phyloP scores from a whole-genome alignment of 1,140 invertebrate species.

The Ips typographus region DNA sequence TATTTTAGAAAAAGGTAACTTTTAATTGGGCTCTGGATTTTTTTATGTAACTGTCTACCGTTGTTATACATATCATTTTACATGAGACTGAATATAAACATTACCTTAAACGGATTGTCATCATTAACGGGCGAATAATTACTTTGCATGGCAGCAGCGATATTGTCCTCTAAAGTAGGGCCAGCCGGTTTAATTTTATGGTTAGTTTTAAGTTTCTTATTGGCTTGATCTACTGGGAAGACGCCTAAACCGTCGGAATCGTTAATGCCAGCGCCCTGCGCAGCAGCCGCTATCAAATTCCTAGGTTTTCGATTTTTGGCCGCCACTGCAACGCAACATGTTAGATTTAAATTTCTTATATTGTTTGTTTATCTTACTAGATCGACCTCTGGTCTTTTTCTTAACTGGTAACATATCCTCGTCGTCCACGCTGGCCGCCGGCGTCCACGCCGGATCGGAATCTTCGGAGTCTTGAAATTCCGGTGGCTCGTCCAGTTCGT shows the following conservation, averaged over 20 bases:
- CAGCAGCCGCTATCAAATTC: constrained; percentile 53
- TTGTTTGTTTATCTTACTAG: constrained; percentile 14
- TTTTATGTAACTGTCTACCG: too few species aligned
- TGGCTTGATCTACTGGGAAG: constrained; percentile 34
- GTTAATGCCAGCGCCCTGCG: constrained; percentile 56
- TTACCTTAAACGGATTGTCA: constrained; percentile 60
- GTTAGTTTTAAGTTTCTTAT: constrained; percentile 37
- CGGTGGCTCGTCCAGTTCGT: constrained; percentile 54
- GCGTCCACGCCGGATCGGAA: constrained; percentile 73
- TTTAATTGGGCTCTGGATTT: too few species aligned
- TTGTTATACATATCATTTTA: too few species aligned
- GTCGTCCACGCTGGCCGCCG: constrained; percentile 58
- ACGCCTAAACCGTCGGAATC: constrained; percentile 42
- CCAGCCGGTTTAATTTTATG: constrained; percentile 41
- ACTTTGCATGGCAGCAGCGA: constrained; percentile 54
- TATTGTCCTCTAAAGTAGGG: constrained; percentile 54
- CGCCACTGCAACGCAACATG: constrained; percentile 17
- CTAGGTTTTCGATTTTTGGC: constrained; percentile 37
- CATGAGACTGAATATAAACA: too few species aligned
- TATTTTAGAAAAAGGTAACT: too few species aligned
- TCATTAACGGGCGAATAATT: constrained; percentile 52
- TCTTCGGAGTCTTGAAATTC: constrained; percentile 63
- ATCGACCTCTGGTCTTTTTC: constrained; percentile 35
- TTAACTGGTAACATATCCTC: constrained; percentile 39
- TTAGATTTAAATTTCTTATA: neutral